Evolutionary conservation across 2,888 invertebrate genomes (phyloP).

Genomic region (Campoletis raptor): DNA sequence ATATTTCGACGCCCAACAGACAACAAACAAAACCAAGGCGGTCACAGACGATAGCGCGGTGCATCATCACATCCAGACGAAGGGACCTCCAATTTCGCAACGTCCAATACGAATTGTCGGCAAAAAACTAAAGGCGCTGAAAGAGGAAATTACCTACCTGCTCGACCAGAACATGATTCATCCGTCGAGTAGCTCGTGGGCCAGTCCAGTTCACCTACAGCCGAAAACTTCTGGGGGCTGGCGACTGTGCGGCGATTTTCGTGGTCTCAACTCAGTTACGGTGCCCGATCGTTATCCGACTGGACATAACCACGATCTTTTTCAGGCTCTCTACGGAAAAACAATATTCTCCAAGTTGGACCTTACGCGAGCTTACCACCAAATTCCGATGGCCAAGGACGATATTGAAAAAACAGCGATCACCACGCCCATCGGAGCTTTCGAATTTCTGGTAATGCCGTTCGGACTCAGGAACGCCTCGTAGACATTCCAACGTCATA

Average conservation of each 20-base stretch:
- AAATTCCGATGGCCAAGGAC: too few relatives aligned
- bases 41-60: constrained; percentile 33
- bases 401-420: too few relatives aligned
- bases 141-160: constrained; percentile 77
- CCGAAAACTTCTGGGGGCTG: constrained; percentile 71
- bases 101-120: constrained; percentile 77
- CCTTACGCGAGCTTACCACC: too few relatives aligned
- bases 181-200: constrained; percentile 82
- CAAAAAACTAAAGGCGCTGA: constrained; percentile 75
- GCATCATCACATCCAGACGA: constrained; percentile 78
- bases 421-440: too few relatives aligned
- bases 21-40: not conserved
- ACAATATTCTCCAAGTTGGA: too few relatives aligned
- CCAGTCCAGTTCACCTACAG: constrained; percentile 80
- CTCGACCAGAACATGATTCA: constrained; percentile 80
- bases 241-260: constrained; percentile 75
- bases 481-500: constrained; percentile 78
- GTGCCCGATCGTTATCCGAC: constrained; percentile 76
- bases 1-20: constrained; percentile 1
- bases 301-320: constrained; percentile 56
- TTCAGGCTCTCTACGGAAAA: constrained; percentile 66
- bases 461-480: constrained; percentile 74
- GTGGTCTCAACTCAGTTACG: constrained; percentile 74
- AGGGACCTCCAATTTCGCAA: constrained; percentile 77
- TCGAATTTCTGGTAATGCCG: too few relatives aligned